phyloP scores from a whole-genome alignment of 2,888 invertebrate species.

The Selenia dentaria region DNA sequence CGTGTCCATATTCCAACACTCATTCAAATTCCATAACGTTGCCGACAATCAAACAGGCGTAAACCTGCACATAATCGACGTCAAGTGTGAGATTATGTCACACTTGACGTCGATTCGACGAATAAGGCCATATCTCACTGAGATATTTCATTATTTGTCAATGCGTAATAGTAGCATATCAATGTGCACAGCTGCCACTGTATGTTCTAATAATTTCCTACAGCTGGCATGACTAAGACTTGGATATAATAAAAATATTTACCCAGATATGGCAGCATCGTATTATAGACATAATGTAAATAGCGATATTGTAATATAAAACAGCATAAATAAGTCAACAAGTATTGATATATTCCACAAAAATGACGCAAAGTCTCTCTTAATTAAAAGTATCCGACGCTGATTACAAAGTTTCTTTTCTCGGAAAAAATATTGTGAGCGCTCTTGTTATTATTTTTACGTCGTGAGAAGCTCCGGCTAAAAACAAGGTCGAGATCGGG shows the following conservation, averaged over 20 bases:
- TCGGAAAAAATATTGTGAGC: slow-evolving; percentile 21
- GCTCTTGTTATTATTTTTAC: slow-evolving; percentile 29
- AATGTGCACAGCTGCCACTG: slow-evolving; percentile 67
- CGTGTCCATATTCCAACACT: slow-evolving; percentile 13
- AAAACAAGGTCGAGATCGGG: slow-evolving; percentile 19
- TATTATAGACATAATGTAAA: background rate
- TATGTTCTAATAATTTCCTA: slow-evolving; percentile 53
- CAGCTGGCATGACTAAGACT: slow-evolving; percentile 6
- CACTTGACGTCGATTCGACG: too few relatives aligned
- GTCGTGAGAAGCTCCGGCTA: slow-evolving; percentile 15
- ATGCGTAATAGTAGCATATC: slow-evolving; percentile 60
- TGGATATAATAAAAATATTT: background rate
- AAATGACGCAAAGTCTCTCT: slow-evolving; percentile 18
- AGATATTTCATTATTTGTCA: too few relatives aligned
- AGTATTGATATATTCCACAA: slow-evolving; percentile 9
- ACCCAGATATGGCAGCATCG: too few relatives aligned
- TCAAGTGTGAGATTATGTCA: slow-evolving; percentile 45
- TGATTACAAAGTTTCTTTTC: slow-evolving; percentile 33
- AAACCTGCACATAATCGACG: slow-evolving; percentile 50
- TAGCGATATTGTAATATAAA: slow-evolving; percentile 1
- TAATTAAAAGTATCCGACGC: slow-evolving; percentile 31
- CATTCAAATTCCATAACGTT: slow-evolving; percentile 33
- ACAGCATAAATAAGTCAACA: slow-evolving; percentile 10
- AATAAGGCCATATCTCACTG: too few relatives aligned
- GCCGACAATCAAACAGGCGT: slow-evolving; percentile 45